phyloP scores from a whole-genome alignment of 2,888 invertebrate species.

The Cantharis lateralis region DNA sequence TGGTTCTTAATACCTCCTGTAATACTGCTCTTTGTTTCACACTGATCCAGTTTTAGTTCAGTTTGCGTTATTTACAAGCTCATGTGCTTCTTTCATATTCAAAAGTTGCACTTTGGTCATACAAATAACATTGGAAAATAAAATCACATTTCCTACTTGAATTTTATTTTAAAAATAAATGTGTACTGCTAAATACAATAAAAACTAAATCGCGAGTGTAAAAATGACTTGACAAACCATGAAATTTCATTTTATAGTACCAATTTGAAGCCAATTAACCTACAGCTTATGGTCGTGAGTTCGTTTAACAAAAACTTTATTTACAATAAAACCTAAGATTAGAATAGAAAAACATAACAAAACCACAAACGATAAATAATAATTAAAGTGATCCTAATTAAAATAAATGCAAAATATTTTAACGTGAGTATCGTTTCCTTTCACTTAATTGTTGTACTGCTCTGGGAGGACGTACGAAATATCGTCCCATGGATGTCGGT shows the following conservation, averaged over 20 bases:
- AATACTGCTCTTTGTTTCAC: too few species aligned
- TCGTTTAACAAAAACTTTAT: neutral
- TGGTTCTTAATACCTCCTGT: too few species aligned
- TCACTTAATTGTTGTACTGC: conserved; percentile 59
- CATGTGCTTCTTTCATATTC: too few species aligned
- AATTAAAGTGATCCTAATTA: neutral
- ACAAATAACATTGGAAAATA: too few species aligned
- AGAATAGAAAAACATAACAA: neutral
- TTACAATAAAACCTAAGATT: neutral
- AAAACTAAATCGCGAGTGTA: neutral
- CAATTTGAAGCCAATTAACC: neutral
- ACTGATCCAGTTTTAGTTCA: too few species aligned
- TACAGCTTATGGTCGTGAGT: neutral
- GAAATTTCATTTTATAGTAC: neutral
- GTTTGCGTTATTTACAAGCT: too few species aligned
- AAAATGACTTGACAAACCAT: neutral
- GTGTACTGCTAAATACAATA: neutral
- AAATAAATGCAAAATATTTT: neutral
- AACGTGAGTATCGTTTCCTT: neutral
- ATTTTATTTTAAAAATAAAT: neutral
- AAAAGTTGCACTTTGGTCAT: too few species aligned
- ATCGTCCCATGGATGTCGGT: conserved; percentile 99
- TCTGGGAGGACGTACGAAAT: conserved; percentile 88
- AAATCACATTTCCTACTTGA: neutral
- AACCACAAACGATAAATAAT: neutral